A percentile compares a stretch with the other conserved stretches of the same genome.
These are phyloP conservation scores for Limosa lapponica DNA, from an alignment of 2,797 vertebrate genomes.

Conservation along the genomic window DNA sequence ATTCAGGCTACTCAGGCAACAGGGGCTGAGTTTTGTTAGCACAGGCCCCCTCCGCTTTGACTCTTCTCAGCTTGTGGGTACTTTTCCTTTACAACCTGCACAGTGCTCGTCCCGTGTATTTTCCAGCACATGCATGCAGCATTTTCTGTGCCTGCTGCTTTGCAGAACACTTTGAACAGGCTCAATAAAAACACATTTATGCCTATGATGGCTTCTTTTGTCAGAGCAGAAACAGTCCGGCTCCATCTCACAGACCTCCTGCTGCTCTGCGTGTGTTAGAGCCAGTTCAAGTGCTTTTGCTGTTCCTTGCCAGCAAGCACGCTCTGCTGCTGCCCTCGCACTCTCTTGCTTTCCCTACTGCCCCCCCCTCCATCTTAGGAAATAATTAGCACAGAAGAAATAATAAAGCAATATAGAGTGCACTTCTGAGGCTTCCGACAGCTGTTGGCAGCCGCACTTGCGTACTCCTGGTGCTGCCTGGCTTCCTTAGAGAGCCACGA, in stretches of 20 bases:
- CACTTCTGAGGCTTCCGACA: conserved; percentile 61
- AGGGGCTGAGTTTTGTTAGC: not conserved
- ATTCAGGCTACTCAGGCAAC: not conserved
- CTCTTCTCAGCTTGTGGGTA: not conserved
- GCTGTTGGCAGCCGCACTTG: conserved; percentile 20
- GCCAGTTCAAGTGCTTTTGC: conserved; percentile 13
- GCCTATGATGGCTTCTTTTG: not conserved
- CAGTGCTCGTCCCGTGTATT: not conserved
- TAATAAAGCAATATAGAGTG: conserved; percentile 41
- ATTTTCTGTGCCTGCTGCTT: conserved; percentile 13
- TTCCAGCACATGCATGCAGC: not conserved
- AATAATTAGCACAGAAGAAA: conserved; percentile 70
- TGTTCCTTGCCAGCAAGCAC: conserved; percentile 26
- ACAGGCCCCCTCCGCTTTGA: not conserved
- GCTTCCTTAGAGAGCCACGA: not conserved
- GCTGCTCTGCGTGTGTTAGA: conserved; percentile 2
- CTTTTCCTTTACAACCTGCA: not conserved
- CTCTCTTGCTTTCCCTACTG: not conserved
- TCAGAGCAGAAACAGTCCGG: not conserved
- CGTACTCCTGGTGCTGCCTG: not conserved
- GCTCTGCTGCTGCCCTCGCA: not conserved
- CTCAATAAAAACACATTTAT: conserved; percentile 35
- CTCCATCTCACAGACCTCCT: conserved; percentile 28
- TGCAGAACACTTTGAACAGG: not conserved
- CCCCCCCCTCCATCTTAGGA: not conserved